These are phyloP conservation scores for Probosciger aterrimus DNA, from an alignment of 2,113 vertebrate species.

Conservation along the genomic window DNA sequence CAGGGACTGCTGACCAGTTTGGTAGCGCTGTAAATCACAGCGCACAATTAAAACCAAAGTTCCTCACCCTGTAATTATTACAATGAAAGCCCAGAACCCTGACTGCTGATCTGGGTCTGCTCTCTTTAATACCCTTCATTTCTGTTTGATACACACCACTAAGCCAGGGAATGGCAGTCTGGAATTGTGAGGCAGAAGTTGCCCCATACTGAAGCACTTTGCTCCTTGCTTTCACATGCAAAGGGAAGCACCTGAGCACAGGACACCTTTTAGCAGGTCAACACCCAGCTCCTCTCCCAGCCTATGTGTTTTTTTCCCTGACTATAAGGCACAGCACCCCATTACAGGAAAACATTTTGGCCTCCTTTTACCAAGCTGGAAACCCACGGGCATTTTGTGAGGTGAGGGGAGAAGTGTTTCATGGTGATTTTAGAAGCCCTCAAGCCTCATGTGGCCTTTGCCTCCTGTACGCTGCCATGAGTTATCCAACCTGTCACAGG, in stretches of 20 bases:
- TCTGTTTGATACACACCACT: background rate
- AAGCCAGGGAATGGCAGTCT: background rate
- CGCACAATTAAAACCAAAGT: background rate
- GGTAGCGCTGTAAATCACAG: background rate
- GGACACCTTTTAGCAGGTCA: background rate
- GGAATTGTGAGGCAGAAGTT: background rate
- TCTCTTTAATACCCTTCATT: background rate
- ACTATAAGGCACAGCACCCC: background rate
- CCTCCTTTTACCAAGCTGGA: background rate
- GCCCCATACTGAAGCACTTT: background rate
- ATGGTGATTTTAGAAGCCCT: background rate
- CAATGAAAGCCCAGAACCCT: background rate
- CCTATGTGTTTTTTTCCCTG: background rate
- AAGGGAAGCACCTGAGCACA: background rate
- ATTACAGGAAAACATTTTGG: background rate
- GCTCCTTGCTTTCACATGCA: background rate
- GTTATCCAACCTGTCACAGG: background rate
- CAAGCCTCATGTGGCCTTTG: background rate
- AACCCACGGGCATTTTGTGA: fast-evolving
- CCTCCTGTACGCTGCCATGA: background rate
- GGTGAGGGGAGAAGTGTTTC: background rate
- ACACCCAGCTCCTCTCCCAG: background rate
- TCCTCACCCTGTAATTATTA: background rate
- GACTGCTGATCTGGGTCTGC: too few species aligned
- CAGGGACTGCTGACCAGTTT: fast-evolving